phyloP scores from a whole-genome alignment of 2,888 invertebrate genomes.

The Acanthosepion esculentum region DNA sequence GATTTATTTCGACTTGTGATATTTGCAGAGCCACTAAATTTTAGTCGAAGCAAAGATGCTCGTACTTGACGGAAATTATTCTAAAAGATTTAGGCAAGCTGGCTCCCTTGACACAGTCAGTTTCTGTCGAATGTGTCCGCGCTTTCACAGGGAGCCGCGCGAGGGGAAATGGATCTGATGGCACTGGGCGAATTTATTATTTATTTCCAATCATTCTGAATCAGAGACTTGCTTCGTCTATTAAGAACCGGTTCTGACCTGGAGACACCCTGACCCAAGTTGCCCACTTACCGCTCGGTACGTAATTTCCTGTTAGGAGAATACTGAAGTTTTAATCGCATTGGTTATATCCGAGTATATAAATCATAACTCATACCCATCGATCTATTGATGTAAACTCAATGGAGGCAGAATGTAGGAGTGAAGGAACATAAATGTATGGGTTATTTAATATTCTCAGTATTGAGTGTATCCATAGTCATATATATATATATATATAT shows the following conservation, averaged over 20 bases:
- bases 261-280: not conserved
- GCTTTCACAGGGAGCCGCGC: not conserved
- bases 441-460: not conserved
- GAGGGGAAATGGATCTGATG: not conserved
- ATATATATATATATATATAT: too few relatives aligned
- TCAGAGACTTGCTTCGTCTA: not conserved
- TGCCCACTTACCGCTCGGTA: not conserved
- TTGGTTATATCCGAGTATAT: not conserved
- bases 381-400: not conserved
- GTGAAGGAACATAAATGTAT: not conserved
- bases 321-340: not conserved
- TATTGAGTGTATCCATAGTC: not conserved
- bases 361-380: not conserved
- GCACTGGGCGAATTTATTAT: not conserved
- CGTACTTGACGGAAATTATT: not conserved
- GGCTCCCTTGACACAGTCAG: not conserved
- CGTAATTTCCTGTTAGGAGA: constrained; percentile 13
- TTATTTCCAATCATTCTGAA: constrained; percentile 4
- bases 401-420: not conserved
- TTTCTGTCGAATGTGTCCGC: not conserved
- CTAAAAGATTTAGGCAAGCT: not conserved
- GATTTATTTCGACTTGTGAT: too few relatives aligned
- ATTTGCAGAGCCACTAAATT: too few relatives aligned
- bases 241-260: not conserved
- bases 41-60: too few relatives aligned